Conservation (phyloP, 2,888 invertebrate species). For the Amphipyra tragopoginis region DNA sequence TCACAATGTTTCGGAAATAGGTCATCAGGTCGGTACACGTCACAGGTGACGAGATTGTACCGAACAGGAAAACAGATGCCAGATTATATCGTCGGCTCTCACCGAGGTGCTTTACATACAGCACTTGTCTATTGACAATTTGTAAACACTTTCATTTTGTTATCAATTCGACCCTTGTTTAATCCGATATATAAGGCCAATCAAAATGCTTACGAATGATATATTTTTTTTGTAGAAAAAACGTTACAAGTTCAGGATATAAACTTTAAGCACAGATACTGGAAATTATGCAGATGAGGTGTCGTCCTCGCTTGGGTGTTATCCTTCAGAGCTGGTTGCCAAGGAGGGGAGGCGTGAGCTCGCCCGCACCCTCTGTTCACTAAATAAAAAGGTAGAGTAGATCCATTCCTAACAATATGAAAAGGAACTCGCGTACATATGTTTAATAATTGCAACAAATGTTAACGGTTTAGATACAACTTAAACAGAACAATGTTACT, state of each 20-base stretch:
- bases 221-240: neutral
- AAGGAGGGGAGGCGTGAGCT: too few relatives aligned
- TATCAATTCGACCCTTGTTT: conserved; percentile 3
- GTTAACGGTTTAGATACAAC: too few relatives aligned
- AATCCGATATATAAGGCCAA: conserved; percentile 4
- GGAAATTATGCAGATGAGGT: conserved; percentile 1
- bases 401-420: neutral
- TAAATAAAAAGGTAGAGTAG: too few relatives aligned
- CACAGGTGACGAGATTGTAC: conserved; percentile 3
- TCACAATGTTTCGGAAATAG: conserved; percentile 38
- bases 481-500: too few relatives aligned
- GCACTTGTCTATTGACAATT: conserved; percentile 1
- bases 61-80: conserved; percentile 18
- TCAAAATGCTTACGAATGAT: conserved; percentile 1
- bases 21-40: conserved; percentile 48
- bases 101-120: neutral
- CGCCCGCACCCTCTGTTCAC: neutral
- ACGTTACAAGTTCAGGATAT: too few relatives aligned
- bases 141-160: conserved; percentile 4
- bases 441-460: too few relatives aligned
- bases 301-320: conserved; percentile 7
- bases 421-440: too few relatives aligned
- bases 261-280: too few relatives aligned
- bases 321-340: neutral
- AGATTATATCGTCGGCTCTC: neutral